Conservation (phyloP, 2,797 vertebrate genomes). For the Hoplostethus mediterraneus region DNA sequence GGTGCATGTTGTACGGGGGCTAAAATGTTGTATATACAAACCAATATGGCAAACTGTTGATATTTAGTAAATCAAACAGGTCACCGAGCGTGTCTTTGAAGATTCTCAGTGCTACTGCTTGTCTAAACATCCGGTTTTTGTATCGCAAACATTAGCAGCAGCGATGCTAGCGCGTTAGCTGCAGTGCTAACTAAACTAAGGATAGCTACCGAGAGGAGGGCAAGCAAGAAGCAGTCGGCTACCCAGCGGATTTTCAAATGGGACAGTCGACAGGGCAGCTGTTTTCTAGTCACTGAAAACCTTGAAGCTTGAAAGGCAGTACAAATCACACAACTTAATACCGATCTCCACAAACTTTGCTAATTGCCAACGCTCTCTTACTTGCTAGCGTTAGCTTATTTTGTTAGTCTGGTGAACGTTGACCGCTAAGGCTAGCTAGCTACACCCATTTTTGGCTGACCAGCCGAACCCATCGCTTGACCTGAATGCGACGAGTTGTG, state of each 20-base stretch:
- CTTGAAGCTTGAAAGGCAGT: background rate
- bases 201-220: constrained; percentile 27
- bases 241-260: background rate
- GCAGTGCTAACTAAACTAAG: constrained; percentile 62
- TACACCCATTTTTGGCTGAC: constrained; percentile 69
- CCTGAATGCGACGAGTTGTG: constrained; percentile 42
- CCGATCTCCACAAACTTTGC: constrained; percentile 39
- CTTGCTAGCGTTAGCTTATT: constrained; percentile 46
- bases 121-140: constrained; percentile 83
- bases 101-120: constrained; percentile 46
- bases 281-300: background rate
- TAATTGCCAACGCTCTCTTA: constrained; percentile 1
- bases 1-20: constrained; percentile 29
- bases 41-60: background rate
- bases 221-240: constrained; percentile 23
- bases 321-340: background rate
- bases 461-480: constrained; percentile 45
- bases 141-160: constrained; percentile 62
- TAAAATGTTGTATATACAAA: background rate
- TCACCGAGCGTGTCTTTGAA: constrained; percentile 5
- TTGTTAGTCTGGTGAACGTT: constrained; percentile 45
- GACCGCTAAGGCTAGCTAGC: constrained; percentile 74
- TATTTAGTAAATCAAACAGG: background rate
- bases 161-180: constrained; percentile 74
- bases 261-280: background rate